Conservation (phyloP, 2,113 vertebrate genomes). For the Eubucco bourcierii region DNA sequence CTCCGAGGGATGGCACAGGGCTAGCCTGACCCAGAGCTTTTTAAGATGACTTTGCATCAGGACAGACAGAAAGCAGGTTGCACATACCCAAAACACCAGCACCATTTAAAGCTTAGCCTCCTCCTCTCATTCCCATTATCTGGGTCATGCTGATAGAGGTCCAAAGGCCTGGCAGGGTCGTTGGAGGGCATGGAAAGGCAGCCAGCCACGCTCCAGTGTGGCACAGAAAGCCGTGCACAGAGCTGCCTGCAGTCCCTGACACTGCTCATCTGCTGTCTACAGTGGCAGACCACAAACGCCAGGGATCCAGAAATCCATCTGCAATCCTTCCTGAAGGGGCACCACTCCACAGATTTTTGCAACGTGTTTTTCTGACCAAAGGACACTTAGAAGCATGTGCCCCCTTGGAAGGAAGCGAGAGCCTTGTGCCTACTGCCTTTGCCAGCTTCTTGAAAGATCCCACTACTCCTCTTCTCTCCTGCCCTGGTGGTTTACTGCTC, state of each 20-base stretch:
- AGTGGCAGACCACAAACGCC: fast-evolving
- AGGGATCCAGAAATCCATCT: background rate
- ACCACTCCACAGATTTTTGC: background rate
- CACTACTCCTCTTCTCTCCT: background rate
- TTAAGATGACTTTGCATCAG: background rate
- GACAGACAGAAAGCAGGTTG: background rate
- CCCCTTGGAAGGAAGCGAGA: background rate
- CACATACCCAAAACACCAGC: background rate
- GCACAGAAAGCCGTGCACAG: background rate
- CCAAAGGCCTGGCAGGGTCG: background rate
- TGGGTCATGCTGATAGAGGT: fast-evolving
- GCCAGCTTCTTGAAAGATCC: background rate
- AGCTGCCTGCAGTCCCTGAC: background rate
- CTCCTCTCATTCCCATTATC: background rate
- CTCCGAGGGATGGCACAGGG: fast-evolving
- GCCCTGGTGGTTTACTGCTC: background rate
- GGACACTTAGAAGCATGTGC: fast-evolving
- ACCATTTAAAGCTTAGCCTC: background rate
- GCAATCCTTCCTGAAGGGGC: background rate
- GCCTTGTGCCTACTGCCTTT: background rate
- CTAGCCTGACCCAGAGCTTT: background rate
- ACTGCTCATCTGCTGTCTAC: background rate
- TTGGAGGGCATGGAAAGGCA: background rate
- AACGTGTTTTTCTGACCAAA: background rate
- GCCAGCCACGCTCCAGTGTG: background rate